Evolutionary conservation across 1,140 invertebrate species (phyloP).

Genomic region (Pararge aegeria): DNA sequence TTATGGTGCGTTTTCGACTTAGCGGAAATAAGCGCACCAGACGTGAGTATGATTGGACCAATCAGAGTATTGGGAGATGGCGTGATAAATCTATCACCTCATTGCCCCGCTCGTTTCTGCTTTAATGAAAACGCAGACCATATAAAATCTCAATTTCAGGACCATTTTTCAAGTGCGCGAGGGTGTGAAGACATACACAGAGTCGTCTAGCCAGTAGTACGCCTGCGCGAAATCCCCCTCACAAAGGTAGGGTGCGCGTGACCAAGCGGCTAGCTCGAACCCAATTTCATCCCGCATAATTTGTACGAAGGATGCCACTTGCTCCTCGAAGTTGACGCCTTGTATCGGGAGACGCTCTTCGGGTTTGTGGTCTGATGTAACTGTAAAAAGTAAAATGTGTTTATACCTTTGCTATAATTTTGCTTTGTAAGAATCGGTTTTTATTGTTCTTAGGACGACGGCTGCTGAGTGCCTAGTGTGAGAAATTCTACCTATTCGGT

Average conservation of each 20-base stretch:
- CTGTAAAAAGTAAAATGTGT: constrained; percentile 54
- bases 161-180: not conserved
- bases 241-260: constrained; percentile 94
- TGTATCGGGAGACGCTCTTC: constrained; percentile 85
- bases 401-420: too few relatives aligned
- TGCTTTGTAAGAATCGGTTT: too few relatives aligned
- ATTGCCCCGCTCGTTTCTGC: too few relatives aligned
- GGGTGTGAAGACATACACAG: constrained; percentile 86
- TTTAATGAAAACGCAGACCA: too few relatives aligned
- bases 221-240: constrained; percentile 95
- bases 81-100: too few relatives aligned
- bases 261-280: constrained; percentile 88
- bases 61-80: too few relatives aligned
- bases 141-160: not conserved
- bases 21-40: too few relatives aligned
- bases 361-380: constrained; percentile 85
- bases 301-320: constrained; percentile 85
- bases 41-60: too few relatives aligned
- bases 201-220: constrained; percentile 95
- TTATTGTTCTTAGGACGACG: too few relatives aligned
- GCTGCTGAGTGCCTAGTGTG: too few relatives aligned
- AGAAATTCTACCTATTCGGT: too few relatives aligned
- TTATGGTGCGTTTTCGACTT: too few relatives aligned
- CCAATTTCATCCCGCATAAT: constrained; percentile 87
- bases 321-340: constrained; percentile 88